These are phyloP conservation scores for Daubentonia madagascariensis DNA, from an alignment of 2,113 vertebrate genomes.

Conservation along the genomic window DNA sequence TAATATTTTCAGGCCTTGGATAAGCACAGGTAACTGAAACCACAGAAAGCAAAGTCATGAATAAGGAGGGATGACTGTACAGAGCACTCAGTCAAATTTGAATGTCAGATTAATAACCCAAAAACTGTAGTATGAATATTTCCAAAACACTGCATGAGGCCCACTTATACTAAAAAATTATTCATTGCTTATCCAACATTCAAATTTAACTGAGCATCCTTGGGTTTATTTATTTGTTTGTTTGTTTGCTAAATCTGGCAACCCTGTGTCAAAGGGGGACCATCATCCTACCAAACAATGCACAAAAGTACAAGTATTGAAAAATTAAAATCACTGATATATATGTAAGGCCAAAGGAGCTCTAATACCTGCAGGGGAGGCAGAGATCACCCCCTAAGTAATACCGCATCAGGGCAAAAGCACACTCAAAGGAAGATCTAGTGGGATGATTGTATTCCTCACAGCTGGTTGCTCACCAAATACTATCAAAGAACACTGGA, in stretches of 20 bases:
- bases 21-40: neutral
- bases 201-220: neutral
- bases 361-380: accelerated
- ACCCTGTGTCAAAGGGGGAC: neutral
- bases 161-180: neutral
- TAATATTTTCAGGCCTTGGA: neutral
- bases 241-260: neutral
- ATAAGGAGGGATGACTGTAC: neutral
- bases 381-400: accelerated
- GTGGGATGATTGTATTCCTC: accelerated
- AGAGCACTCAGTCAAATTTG: neutral
- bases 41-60: neutral
- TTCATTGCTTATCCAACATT: neutral
- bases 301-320: neutral
- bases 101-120: neutral
- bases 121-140: accelerated
- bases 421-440: accelerated
- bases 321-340: neutral
- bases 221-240: neutral
- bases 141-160: neutral
- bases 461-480: accelerated
- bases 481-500: accelerated
- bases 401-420: accelerated
- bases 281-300: neutral
- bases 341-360: neutral